Base-by-base conservation (phyloP, 2,888 invertebrate species). In the Geotrupes spiniger region DNA sequence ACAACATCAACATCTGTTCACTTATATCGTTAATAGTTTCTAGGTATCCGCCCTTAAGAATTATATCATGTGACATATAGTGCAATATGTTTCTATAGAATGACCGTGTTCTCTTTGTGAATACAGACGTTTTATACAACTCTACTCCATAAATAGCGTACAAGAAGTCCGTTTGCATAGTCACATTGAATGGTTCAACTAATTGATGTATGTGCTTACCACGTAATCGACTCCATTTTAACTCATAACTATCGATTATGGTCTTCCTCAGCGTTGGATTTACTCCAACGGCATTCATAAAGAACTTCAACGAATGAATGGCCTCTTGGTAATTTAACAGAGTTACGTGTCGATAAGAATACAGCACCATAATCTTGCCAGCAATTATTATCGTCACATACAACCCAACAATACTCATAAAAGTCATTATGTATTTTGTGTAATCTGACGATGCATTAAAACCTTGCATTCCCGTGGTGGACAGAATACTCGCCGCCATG, bases 1-100 rank as follows among this genome's bases (percentile, higher is more conserved):
- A 46, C 5, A 60, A 10, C n/a, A 60, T 49, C 31, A 50, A 53
- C 8, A 58, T 46, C 16, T 57, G 44, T 4, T 27, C 33, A 16
- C 49, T 46, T 14, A 60, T 44, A 33, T 60, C 58, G 29, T 59
- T 58, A 10, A 55, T 44, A 1, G 53, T 49, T 8, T 52, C 41
- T 6, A 58, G 43, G 21, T 54, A 53, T 5, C 57, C 56, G 9
- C 52, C 57, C 17, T 54, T 52, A 17, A 46, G 46, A 16, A 57
- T 46, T 8, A 51, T 29, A 33, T 52, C 31, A 6, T 49, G 39
- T 6, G 31, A 45, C 46, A 46, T 46, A 2, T 47, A 36, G 8
- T 36, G 33, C n/a, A 57, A 29, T 10, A 53, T 28, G 33, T 53
- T 51, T 38, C 54, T 53, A 36, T 39, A 48, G 12, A 54, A 49